Conservation (phyloP, 2,797 vertebrate genomes). For the Echiichthys vipera region DNA sequence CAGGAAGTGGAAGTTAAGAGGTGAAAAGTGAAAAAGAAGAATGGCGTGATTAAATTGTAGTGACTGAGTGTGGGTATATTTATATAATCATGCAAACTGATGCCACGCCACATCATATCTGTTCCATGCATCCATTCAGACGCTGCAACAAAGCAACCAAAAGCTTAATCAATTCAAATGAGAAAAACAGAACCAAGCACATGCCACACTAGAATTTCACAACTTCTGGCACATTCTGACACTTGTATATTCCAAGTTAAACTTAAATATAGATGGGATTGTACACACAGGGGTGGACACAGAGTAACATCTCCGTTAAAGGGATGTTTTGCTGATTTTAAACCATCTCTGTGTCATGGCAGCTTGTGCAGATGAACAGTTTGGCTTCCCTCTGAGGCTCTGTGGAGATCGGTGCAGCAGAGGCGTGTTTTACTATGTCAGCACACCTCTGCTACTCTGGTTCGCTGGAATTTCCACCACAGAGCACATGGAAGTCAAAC, state of each 20-base stretch:
- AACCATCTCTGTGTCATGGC: no score
- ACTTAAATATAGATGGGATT: not conserved
- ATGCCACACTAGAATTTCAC: not conserved
- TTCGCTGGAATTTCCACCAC: no score
- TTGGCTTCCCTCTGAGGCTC: no score
- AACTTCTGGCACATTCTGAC: not conserved
- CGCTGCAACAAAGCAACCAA: not conserved
- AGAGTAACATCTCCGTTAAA: not conserved
- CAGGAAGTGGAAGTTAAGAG: not conserved
- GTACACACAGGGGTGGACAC: not conserved
- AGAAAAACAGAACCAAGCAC: conserved; percentile 1
- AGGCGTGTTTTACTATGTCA: no score
- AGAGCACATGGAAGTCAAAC: no score
- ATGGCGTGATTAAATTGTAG: conserved; percentile 6
- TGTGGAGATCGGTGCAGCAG: no score
- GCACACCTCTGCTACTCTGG: no score
- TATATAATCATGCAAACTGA: conserved; percentile 23
- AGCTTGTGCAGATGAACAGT: no score
- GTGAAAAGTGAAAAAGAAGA: not conserved
- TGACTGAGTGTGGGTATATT: conserved; percentile 15
- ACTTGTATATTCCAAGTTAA: not conserved
- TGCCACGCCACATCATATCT: conserved; percentile 14
- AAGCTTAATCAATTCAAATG: conserved; percentile 11
- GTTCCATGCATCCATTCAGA: conserved; percentile 10
- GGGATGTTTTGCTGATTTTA: no score